Percentiles rank a stretch among this genome's conserved stretches.
Evolutionary conservation across 1,140 invertebrate genomes (phyloP).

Genomic region (Lanistes nyassanus): DNA sequence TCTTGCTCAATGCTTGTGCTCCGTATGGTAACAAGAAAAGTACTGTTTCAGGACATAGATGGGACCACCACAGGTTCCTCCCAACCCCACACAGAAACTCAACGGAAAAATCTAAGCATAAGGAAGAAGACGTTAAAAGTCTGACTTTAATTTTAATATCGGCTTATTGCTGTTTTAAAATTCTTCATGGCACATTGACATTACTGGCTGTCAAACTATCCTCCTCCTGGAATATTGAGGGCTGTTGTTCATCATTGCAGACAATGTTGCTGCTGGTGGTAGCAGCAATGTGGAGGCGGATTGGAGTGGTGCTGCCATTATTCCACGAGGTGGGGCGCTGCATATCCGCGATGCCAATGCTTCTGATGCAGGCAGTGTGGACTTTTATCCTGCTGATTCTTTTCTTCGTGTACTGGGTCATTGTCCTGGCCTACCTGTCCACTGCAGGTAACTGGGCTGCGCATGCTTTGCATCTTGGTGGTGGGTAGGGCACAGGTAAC

Average conservation of each 20-base stretch:
- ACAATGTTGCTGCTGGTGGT: conserved; percentile 83
- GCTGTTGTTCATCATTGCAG: conserved; percentile 69
- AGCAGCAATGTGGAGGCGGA: conserved; percentile 81
- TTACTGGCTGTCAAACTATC: too few species aligned
- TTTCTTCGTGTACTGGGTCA: conserved; percentile 88
- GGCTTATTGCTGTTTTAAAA: too few species aligned
- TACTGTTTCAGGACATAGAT: too few species aligned
- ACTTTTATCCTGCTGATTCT: conserved; percentile 82
- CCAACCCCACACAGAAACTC: too few species aligned
- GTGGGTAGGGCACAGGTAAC: too few species aligned
- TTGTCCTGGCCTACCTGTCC: conserved; percentile 78
- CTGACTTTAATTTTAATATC: too few species aligned
- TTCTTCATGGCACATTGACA: too few species aligned
- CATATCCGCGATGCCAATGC: conserved; percentile 82
- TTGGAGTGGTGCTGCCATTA: conserved; percentile 81
- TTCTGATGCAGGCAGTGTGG: conserved; percentile 87
- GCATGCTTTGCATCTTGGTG: background rate
- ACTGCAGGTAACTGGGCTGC: conserved; percentile 68
- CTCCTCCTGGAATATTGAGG: background rate
- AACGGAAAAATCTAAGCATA: too few species aligned
- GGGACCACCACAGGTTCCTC: too few species aligned
- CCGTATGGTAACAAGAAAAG: too few species aligned
- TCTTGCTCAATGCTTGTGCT: too few species aligned
- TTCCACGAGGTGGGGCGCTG: conserved; percentile 90
- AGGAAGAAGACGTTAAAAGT: too few species aligned